These are phyloP conservation scores for Speoplatyrhinus poulsoni DNA, from an alignment of 2,113 vertebrate species.

Conservation along the genomic window DNA sequence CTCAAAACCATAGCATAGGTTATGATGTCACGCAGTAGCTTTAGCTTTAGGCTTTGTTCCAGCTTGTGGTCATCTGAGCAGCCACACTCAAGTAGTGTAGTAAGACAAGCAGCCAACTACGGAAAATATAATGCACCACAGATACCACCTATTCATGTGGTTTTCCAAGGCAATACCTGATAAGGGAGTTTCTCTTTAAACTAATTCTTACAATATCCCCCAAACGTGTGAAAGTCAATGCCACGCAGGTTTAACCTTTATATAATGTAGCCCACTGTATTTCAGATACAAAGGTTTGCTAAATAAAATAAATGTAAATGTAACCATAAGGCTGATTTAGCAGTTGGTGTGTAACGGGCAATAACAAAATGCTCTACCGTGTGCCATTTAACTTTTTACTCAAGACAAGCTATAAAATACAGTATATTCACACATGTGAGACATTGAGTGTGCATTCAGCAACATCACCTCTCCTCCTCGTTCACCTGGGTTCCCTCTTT, in stretches of 20 bases:
- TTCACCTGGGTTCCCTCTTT: conserved; percentile 67
- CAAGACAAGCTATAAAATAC: neutral
- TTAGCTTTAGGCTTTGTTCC: neutral
- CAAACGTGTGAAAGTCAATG: no score
- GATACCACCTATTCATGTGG: neutral
- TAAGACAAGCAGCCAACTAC: conserved; percentile 25
- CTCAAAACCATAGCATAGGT: conserved; percentile 1
- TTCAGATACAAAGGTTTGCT: conserved; percentile 7
- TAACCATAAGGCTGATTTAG: neutral
- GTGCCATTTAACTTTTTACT: no score
- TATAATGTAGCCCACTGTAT: neutral
- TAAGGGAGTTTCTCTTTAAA: conserved; percentile 3
- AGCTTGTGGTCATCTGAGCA: conserved; percentile 15
- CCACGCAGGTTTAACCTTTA: no score
- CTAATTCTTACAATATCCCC: neutral
- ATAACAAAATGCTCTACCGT: neutral
- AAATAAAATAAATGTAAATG: neutral
- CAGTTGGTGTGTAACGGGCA: neutral
- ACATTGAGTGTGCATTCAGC: neutral
- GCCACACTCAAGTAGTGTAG: conserved; percentile 20
- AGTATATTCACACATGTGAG: neutral
- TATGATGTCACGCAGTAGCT: conserved; percentile 4
- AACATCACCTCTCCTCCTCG: conserved; percentile 63
- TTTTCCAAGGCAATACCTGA: conserved; percentile 28
- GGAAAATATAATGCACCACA: conserved; percentile 18